Evolutionary conservation across 2,888 invertebrate species (phyloP), one percentile per base, ranked within the genome.

Genomic region (Ptilodon capucinus): DNA sequence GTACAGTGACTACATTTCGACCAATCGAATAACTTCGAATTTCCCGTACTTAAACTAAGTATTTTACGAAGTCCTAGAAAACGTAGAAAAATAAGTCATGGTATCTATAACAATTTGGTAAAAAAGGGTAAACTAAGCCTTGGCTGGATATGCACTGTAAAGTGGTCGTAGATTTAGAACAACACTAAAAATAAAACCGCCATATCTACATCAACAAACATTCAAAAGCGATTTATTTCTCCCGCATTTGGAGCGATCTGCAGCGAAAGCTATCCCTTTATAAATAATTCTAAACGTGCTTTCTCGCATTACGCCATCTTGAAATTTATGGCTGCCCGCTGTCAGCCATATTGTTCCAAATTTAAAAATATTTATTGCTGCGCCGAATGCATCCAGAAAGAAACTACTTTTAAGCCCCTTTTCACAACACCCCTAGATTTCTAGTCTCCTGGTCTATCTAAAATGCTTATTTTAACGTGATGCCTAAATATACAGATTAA

Each of bases 261-360:
- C n/a, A 71, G 73, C 73, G 68, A 71, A 81, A 79, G 74, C 69
- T 71, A 74, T 74, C 82, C 86, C 83, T 85, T 87, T 81, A 85
- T 89, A 85, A 83, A 81, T 80, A 81, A 90, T 89, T 88, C 87
- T 78, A 71, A 66, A 70, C 82, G 79, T 81, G 86, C 81, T 78
- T 84, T 81, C 82, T 76, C 84, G 81, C 75, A 85, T 88, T 88
- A 88, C 85, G 79, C 77, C 83, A 83, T 86, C 84, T 88, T 80
- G 76, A 86, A 87, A 90, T 90, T 90, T 89, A 89, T 86, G 68
- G 81, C 79, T 78, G 79, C 78, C 88, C 84, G 75, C 82, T 84
- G 86, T 85, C 87, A 76, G 80, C 86, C 84, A 84, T 88, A 85
- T 85, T 89, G 87, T 85, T 81, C 83, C 81, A 86, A 88, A 86